A percentile compares a stretch with the other conserved stretches of the same genome.
Evolutionary conservation across 2,888 invertebrate genomes (phyloP).

Genomic region (Drosophila anomalata): DNA sequence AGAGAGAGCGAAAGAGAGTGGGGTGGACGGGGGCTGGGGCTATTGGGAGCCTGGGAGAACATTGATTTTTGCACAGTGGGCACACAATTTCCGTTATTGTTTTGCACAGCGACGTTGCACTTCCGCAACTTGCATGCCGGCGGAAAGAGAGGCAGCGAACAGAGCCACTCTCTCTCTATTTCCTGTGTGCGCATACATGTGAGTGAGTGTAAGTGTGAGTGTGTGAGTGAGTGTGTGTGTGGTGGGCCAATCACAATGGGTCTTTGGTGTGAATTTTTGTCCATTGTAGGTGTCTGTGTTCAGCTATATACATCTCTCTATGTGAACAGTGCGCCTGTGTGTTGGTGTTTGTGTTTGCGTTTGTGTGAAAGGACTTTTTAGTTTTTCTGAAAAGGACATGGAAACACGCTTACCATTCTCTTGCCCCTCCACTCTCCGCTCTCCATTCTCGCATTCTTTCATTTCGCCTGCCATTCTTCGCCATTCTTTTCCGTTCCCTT

Average conservation of each 20-base stretch:
- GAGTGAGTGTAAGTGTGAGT: slow-evolving; percentile 24
- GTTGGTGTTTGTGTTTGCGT: slow-evolving; percentile 31
- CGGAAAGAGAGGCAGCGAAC: slow-evolving; percentile 41
- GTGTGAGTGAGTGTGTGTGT: slow-evolving; percentile 55
- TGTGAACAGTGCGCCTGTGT: slow-evolving; percentile 25
- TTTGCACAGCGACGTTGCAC: slow-evolving; percentile 71
- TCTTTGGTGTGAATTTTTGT: slow-evolving; percentile 82
- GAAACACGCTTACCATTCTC: slow-evolving; percentile 77
- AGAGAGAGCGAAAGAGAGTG: not conserved
- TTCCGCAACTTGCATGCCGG: slow-evolving; percentile 61
- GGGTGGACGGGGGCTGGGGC: not conserved
- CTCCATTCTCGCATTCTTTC: slow-evolving; percentile 67
- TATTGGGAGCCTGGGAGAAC: slow-evolving; percentile 21
- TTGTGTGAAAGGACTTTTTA: slow-evolving; percentile 68
- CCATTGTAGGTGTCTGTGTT: slow-evolving; percentile 55
- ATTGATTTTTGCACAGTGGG: slow-evolving; percentile 55
- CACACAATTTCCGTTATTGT: slow-evolving; percentile 77
- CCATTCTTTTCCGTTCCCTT: slow-evolving; percentile 38
- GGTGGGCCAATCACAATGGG: slow-evolving; percentile 83
- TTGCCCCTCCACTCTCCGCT: slow-evolving; percentile 28
- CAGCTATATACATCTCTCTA: slow-evolving; percentile 43
- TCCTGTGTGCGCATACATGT: slow-evolving; percentile 20
- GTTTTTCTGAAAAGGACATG: slow-evolving; percentile 73
- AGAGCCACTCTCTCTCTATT: slow-evolving; percentile 18
- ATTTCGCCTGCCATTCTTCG: slow-evolving; percentile 50